A percentile compares a stretch with the other conserved stretches of the same genome.
phyloP scores from a whole-genome alignment of 1,140 invertebrate genomes.

The Onthophagus taurus region DNA sequence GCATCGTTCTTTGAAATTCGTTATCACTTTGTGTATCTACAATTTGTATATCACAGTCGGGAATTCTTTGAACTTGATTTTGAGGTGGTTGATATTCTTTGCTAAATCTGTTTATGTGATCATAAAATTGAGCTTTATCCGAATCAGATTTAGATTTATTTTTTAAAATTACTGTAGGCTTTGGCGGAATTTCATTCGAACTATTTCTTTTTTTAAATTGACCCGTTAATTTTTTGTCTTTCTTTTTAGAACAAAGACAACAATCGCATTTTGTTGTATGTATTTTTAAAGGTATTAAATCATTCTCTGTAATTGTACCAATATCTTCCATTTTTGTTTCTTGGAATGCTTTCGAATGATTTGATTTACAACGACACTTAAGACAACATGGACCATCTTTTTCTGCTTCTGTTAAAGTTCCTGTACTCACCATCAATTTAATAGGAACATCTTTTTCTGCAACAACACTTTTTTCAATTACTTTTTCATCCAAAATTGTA shows the following conservation, averaged over 20 bases:
- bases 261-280: no score
- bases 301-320: no score
- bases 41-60: constrained; percentile 13
- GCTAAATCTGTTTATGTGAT: constrained; percentile 17
- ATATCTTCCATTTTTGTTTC: no score
- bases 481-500: neutral
- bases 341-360: no score
- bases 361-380: no score
- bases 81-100: constrained; percentile 11
- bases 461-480: neutral
- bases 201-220: no score
- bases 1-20: constrained; percentile 22
- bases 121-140: constrained; percentile 21
- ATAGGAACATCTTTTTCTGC: neutral
- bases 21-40: constrained; percentile 19
- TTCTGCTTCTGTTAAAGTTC: no score
- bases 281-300: no score
- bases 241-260: no score
- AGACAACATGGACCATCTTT: no score
- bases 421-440: no score
- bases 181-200: neutral
- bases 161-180: constrained; percentile 14
- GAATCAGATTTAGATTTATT: neutral
- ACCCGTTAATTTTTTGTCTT: no score
- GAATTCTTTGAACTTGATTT: constrained; percentile 16